A percentile compares a stretch with the other conserved stretches of the same genome.
phyloP scores from a whole-genome alignment of 2,888 invertebrate species.

The Ischnus inquisitorius region DNA sequence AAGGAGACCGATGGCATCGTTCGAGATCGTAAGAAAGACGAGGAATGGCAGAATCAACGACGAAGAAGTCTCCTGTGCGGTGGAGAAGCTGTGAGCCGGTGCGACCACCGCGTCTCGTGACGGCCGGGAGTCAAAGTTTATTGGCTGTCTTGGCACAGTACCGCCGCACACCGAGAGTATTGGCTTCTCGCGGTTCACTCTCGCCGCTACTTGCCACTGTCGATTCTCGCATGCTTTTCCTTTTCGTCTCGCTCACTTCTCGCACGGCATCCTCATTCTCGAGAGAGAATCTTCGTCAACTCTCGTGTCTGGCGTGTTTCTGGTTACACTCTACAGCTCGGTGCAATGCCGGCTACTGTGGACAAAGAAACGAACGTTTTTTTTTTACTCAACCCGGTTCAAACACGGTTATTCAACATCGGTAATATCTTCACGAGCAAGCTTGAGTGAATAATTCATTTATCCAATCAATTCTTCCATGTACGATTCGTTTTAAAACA shows the following conservation, averaged over 20 bases:
- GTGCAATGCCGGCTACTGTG: not conserved
- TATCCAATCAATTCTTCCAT: too few species aligned
- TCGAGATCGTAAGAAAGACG: slow-evolving; percentile 35
- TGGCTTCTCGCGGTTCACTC: slow-evolving; percentile 69
- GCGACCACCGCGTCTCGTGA: slow-evolving; percentile 61
- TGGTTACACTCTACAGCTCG: not conserved
- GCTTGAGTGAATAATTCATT: too few species aligned
- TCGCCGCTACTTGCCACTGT: slow-evolving; percentile 49
- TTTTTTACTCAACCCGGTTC: not conserved
- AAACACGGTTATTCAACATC: not conserved
- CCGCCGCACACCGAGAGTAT: slow-evolving; percentile 59
- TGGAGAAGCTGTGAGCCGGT: slow-evolving; percentile 38
- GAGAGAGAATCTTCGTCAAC: slow-evolving; percentile 12
- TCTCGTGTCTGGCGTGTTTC: slow-evolving; percentile 20
- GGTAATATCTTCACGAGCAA: not conserved
- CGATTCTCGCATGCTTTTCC: not conserved
- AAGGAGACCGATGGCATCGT: slow-evolving; percentile 60
- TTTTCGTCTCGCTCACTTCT: not conserved
- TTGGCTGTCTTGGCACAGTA: slow-evolving; percentile 68
- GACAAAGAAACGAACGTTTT: not conserved
- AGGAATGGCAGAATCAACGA: slow-evolving; percentile 30
- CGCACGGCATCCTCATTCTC: not conserved
- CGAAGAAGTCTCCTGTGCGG: slow-evolving; percentile 45
- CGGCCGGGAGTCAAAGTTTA: slow-evolving; percentile 66
- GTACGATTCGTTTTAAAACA: too few species aligned